phyloP scores from a whole-genome alignment of 1,140 invertebrate genomes.

The Alviniconcha marisindica region DNA sequence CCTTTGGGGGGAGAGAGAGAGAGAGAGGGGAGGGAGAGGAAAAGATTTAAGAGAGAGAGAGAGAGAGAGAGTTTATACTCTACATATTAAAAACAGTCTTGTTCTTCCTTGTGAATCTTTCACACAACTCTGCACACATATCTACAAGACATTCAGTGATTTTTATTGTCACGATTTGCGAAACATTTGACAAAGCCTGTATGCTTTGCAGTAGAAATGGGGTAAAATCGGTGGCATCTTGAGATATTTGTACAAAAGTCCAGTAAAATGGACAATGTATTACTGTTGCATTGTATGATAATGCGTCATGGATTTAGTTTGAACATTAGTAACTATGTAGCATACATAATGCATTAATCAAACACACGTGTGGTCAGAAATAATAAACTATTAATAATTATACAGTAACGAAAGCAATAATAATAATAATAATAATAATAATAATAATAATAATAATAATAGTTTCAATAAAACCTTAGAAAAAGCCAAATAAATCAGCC shows the following conservation, averaged over 20 bases:
- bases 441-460: not conserved
- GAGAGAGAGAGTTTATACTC: no score
- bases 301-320: constrained; percentile 18
- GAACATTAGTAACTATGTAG: not conserved
- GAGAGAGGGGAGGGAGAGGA: no score
- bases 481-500: not conserved
- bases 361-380: not conserved
- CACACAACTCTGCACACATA: no score
- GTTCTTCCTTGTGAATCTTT: no score
- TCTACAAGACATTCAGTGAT: no score
- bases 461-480: no score
- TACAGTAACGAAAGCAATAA: not conserved
- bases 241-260: no score
- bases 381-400: not conserved
- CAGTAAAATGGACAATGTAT: not conserved
- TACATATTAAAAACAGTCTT: no score
- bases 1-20: no score
- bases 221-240: no score
- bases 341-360: not conserved
- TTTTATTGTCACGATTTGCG: constrained; percentile 18
- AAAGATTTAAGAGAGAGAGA: no score
- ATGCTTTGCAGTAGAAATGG: not conserved
- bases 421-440: not conserved
- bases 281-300: not conserved
- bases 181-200: not conserved